phyloP scores from a whole-genome alignment of 1,140 invertebrate genomes.

The Drosophila chauvacae region DNA sequence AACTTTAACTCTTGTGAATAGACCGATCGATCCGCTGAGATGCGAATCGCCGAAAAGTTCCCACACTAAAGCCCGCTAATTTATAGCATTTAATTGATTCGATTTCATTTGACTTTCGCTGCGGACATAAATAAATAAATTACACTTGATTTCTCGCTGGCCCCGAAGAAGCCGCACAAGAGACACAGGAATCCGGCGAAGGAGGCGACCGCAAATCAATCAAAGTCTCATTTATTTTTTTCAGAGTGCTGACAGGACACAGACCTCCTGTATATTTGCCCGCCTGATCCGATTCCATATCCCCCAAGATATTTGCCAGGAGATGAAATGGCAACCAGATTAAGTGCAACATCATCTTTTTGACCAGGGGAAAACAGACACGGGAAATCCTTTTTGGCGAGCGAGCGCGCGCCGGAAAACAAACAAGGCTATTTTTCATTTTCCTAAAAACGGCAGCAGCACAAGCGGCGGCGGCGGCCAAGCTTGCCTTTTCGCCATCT shows the following conservation, averaged over 20 bases:
- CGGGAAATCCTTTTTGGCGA: slow-evolving; percentile 53
- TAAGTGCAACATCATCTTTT: slow-evolving; percentile 77
- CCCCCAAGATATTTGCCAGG: slow-evolving; percentile 11
- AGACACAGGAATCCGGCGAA: slow-evolving; percentile 32
- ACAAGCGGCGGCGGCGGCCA: slow-evolving; percentile 57
- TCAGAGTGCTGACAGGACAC: slow-evolving; percentile 70
- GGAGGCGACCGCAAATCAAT: slow-evolving; percentile 75
- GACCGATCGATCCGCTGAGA: background rate
- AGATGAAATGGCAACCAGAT: slow-evolving; percentile 72
- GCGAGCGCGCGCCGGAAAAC: slow-evolving; percentile 49
- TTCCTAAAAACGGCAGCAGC: slow-evolving; percentile 61
- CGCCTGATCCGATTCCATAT: slow-evolving; percentile 8
- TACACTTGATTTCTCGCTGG: slow-evolving; percentile 26
- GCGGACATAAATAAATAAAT: slow-evolving; percentile 20
- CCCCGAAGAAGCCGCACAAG: slow-evolving; percentile 43
- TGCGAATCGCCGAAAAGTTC: slow-evolving; percentile 7
- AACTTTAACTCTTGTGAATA: slow-evolving; percentile 28
- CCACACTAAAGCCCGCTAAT: slow-evolving; percentile 40
- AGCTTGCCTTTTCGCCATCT: slow-evolving; percentile 25
- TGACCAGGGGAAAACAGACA: slow-evolving; percentile 47
- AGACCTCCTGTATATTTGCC: slow-evolving; percentile 31
- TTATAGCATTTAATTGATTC: slow-evolving; percentile 78
- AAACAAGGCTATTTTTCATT: slow-evolving; percentile 83
- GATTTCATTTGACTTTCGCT: slow-evolving; percentile 46
- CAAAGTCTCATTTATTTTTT: slow-evolving; percentile 84